Conservation (phyloP, 2,888 invertebrate species). For the Marasmarcha lunaedactyla region DNA sequence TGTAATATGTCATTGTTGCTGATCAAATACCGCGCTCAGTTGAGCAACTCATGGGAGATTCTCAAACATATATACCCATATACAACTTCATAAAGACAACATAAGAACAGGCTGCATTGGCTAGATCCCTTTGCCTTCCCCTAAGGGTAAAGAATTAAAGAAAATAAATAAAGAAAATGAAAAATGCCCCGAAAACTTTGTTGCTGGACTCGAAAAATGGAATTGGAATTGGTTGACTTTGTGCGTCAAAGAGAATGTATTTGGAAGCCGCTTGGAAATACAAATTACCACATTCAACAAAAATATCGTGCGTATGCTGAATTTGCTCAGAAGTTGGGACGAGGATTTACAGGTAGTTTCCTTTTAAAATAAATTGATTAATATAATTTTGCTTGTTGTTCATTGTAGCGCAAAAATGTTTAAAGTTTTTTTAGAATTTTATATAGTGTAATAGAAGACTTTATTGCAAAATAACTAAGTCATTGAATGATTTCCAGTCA, state of each 20-base stretch:
- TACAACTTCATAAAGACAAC: too few species aligned
- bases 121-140: too few species aligned
- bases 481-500: too few species aligned
- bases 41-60: too few species aligned
- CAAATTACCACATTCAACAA: conserved; percentile 54
- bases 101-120: too few species aligned
- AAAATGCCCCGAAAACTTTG: conserved; percentile 45
- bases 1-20: too few species aligned
- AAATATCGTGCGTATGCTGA: conserved; percentile 61
- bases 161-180: too few species aligned
- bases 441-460: background rate
- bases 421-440: background rate
- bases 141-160: too few species aligned
- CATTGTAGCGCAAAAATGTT: background rate
- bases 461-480: too few species aligned
- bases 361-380: background rate
- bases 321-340: conserved; percentile 45
- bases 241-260: conserved; percentile 43
- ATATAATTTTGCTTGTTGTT: background rate
- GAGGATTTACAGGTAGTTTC: conserved; percentile 49
- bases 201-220: conserved; percentile 56
- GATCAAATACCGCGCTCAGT: too few species aligned
- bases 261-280: conserved; percentile 51
- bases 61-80: too few species aligned
- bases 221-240: conserved; percentile 51